Evolutionary conservation across 2,888 invertebrate species (phyloP), one percentile per base, ranked within the genome.

Genomic region (Lasioglossum oenotherae): DNA sequence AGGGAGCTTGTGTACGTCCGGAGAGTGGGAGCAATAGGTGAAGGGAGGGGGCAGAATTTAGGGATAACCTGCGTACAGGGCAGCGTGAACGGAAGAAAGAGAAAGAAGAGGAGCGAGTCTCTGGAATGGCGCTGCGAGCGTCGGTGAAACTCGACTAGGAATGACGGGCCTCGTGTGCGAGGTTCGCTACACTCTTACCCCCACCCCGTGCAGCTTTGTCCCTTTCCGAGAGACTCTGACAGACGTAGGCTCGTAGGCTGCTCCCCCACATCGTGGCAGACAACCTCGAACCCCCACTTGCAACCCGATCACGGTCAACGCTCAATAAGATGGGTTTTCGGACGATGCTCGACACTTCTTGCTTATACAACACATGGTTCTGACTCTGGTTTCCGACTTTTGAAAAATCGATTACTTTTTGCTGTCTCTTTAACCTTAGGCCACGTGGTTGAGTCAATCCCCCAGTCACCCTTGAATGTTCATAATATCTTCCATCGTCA

Each of bases 81-180:
- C 64, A 64, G 31, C 16, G 83, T 82, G 46, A 69, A 53, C 74
- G 74, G 71, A 79, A 27, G 53, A 74, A 35, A 74, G 38, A 53
- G 73, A 72, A 44, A 77, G 46, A 71, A 71, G 19, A 73, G 19
- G 78, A 44, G 53, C 53, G 74, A 75, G 35, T 80, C 60, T 77
- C 60, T 64, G 14, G 23, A n/a, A 31, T 67, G 82, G 31, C 81
- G 78, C 87, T 89, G 80, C 87, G 88, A 87, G 57, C 84, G 87
- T 86, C 85, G 79, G 85, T 86, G 90, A 91, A 83, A 83, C 92
- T 92, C 91, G 87, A 90, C 91, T 89, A 88, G 88, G 93, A 93
- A 92, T 93, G 93, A 93, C 91, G 87, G 83, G 90, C 87, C 82
- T 76, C 79, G 82, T 82, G 82, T 84, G 82, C 85, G 81, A 86